Conservation (phyloP, 2,113 vertebrate species). For the Anas platyrhynchos region DNA sequence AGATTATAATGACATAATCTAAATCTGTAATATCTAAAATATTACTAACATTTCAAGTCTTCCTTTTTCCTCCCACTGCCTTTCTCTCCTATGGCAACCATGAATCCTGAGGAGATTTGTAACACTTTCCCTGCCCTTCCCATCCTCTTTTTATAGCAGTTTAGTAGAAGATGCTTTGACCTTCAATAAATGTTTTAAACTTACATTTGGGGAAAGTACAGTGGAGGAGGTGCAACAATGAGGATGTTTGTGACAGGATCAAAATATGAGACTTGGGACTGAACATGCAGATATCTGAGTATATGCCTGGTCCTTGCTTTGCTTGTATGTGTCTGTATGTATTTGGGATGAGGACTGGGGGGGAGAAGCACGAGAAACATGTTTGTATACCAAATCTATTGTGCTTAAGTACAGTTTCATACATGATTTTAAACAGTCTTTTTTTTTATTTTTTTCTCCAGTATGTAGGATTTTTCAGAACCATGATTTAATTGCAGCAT, state of each 20-base stretch:
- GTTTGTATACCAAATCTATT: background rate
- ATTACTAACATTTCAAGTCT: background rate
- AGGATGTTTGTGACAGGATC: background rate
- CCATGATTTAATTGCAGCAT: background rate
- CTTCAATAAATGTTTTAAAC: background rate
- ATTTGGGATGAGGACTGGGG: background rate
- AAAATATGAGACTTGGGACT: background rate
- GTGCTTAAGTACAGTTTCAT: background rate
- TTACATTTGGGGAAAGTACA: background rate
- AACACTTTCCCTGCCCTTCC: background rate
- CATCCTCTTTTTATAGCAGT: background rate
- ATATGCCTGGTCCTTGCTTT: background rate
- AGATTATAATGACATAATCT: background rate
- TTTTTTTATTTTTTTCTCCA: background rate
- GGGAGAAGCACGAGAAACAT: background rate
- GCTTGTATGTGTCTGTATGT: background rate
- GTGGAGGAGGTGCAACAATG: background rate
- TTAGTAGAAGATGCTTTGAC: background rate
- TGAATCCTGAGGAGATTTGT: background rate
- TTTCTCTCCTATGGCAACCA: background rate
- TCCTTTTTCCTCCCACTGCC: background rate
- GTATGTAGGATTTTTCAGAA: background rate
- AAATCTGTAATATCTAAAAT: background rate
- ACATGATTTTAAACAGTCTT: background rate
- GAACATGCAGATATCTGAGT: background rate